Evolutionary conservation across 1,140 invertebrate species (phyloP).

Genomic region (Conus ventricosus): DNA sequence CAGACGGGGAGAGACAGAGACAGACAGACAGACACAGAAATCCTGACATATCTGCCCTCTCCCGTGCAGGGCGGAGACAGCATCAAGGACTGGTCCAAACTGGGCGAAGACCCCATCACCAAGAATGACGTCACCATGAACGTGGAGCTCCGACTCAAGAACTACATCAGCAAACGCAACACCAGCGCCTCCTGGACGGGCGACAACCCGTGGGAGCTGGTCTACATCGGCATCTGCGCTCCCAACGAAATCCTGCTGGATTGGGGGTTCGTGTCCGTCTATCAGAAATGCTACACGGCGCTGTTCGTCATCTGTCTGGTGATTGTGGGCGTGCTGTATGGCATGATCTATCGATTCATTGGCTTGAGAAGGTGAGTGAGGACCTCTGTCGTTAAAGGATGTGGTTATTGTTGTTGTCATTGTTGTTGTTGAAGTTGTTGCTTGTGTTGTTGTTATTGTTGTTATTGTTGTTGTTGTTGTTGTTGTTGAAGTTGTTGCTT

Average conservation of each 20-base stretch:
- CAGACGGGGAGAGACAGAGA: too few species aligned
- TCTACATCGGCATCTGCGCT: constrained; percentile 44
- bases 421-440: background rate
- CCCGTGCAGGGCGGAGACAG: background rate
- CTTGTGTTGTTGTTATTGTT: background rate
- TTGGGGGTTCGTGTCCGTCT: constrained; percentile 42
- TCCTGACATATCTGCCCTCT: too few species aligned
- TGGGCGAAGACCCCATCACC: constrained; percentile 27
- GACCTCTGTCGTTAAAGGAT: background rate
- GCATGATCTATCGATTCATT: constrained; percentile 52
- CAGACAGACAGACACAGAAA: background rate
- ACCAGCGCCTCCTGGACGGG: background rate
- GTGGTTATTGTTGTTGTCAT: background rate
- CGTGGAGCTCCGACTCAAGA: constrained; percentile 20
- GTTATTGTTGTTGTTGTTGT: background rate
- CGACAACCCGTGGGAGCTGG: background rate
- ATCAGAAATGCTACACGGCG: constrained; percentile 55
- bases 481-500: background rate
- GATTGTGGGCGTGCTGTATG: constrained; percentile 60
- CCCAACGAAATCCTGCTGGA: constrained; percentile 43
- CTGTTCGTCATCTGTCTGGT: constrained; percentile 61
- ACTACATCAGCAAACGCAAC: background rate
- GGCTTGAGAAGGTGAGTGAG: constrained; percentile 33
- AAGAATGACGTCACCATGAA: constrained; percentile 14
- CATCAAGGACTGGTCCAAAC: constrained; percentile 24